Conservation (phyloP, 2,113 vertebrate species). For the Helogale parvula region DNA sequence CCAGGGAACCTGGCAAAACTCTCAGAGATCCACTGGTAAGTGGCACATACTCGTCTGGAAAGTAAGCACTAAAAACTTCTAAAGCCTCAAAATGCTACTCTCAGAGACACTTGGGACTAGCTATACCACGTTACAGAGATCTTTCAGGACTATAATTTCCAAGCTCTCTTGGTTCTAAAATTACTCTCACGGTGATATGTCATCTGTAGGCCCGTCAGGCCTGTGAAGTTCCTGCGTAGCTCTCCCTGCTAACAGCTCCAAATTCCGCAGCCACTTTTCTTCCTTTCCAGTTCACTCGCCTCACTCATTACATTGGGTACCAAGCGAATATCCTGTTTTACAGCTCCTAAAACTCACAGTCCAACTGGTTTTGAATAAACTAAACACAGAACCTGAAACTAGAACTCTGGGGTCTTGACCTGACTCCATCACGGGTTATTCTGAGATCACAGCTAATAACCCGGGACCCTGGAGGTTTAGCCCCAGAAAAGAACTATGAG, state of each 20-base stretch:
- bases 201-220: background rate
- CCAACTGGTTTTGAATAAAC: background rate
- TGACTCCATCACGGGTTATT: background rate
- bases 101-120: background rate
- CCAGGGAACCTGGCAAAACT: background rate
- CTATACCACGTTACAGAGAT: background rate
- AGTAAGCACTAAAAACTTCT: background rate
- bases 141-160: slow-evolving; percentile 60
- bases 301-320: background rate
- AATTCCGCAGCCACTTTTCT: background rate
- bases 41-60: background rate
- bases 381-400: background rate
- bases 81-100: background rate
- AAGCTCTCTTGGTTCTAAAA: slow-evolving; percentile 48
- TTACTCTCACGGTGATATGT: background rate
- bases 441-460: background rate
- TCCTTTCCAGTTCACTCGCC: background rate
- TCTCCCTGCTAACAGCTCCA: background rate
- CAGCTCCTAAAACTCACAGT: background rate
- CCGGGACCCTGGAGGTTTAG: background rate
- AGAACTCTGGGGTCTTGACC: background rate
- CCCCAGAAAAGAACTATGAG: background rate
- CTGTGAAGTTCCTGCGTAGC: background rate
- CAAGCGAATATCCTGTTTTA: background rate
- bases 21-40: background rate